A percentile compares a stretch with the other conserved stretches of the same genome.
phyloP scores from a whole-genome alignment of 2,113 vertebrate genomes.

The Puntigrus tetrazona region DNA sequence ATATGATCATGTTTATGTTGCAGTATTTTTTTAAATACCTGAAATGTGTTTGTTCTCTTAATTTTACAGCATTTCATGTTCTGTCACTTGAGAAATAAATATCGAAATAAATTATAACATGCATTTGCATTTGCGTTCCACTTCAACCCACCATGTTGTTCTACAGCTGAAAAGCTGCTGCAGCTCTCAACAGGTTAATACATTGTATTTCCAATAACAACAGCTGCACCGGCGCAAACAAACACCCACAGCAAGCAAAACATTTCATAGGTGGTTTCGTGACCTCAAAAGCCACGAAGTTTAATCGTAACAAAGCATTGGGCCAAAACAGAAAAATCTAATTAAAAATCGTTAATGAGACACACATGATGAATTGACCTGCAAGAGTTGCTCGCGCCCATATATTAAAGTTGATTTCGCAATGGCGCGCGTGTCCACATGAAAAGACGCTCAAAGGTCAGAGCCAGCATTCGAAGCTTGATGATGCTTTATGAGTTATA shows the following conservation, averaged over 20 bases:
- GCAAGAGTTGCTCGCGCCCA: neutral
- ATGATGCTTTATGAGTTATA: slow-evolving; percentile 32
- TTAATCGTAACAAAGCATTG: slow-evolving; percentile 35
- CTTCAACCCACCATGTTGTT: neutral
- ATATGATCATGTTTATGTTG: neutral
- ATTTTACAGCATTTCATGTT: neutral
- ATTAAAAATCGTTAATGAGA: slow-evolving; percentile 40
- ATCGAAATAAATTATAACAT: neutral
- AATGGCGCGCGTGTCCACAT: slow-evolving; percentile 20
- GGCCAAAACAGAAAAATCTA: slow-evolving; percentile 13
- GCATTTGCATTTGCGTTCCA: neutral
- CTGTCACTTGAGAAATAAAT: neutral
- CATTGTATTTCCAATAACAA: neutral
- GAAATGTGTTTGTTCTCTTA: neutral
- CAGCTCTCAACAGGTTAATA: neutral
- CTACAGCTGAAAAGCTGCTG: neutral
- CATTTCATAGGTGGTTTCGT: neutral
- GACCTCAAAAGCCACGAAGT: slow-evolving; percentile 16
- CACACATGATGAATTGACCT: slow-evolving; percentile 19
- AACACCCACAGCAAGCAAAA: slow-evolving; percentile 11
- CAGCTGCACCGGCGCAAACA: neutral
- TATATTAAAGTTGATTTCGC: slow-evolving; percentile 28
- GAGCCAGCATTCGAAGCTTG: neutral
- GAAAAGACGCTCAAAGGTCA: slow-evolving; percentile 25
- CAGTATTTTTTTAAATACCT: neutral